Percentiles rank a stretch among this genome's conserved stretches.
Evolutionary conservation across 2,113 vertebrate species (phyloP).

Genomic region (Seriola rivoliana): DNA sequence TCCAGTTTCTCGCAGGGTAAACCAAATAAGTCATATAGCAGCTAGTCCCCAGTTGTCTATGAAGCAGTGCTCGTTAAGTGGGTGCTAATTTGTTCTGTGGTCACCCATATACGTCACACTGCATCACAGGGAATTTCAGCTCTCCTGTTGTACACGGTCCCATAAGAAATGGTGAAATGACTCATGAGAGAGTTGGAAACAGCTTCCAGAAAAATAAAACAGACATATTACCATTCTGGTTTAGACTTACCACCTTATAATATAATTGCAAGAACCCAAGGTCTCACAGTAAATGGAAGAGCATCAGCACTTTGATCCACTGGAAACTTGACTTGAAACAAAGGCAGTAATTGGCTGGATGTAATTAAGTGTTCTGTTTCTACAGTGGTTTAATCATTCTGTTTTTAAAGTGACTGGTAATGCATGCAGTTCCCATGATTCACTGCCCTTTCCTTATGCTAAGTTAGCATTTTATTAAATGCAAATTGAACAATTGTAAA

Average conservation of each 20-base stretch:
- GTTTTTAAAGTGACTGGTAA: constrained; percentile 49
- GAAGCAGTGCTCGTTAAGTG: constrained; percentile 58
- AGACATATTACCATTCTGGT: constrained; percentile 56
- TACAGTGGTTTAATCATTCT: constrained; percentile 65
- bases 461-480: constrained; percentile 74
- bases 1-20: constrained; percentile 44
- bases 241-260: constrained; percentile 33
- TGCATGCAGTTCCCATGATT: constrained; percentile 21
- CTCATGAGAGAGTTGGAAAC: constrained; percentile 18
- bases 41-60: constrained; percentile 59
- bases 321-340: constrained; percentile 47
- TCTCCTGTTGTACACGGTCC: constrained; percentile 23
- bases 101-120: constrained; percentile 60
- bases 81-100: constrained; percentile 62
- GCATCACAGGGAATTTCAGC: constrained; percentile 58
- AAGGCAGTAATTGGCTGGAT: constrained; percentile 66
- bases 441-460: constrained; percentile 73
- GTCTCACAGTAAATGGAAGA: constrained; percentile 47
- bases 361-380: constrained; percentile 64
- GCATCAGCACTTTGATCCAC: constrained; percentile 32
- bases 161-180: constrained; percentile 35
- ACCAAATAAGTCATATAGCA: constrained; percentile 48
- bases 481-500: constrained; percentile 71
- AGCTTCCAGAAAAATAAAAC: constrained; percentile 8
- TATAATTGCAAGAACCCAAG: constrained; percentile 32